These are phyloP conservation scores for Acrobeloides nanus DNA, from an alignment of 2,888 invertebrate genomes.

Conservation along the genomic window DNA sequence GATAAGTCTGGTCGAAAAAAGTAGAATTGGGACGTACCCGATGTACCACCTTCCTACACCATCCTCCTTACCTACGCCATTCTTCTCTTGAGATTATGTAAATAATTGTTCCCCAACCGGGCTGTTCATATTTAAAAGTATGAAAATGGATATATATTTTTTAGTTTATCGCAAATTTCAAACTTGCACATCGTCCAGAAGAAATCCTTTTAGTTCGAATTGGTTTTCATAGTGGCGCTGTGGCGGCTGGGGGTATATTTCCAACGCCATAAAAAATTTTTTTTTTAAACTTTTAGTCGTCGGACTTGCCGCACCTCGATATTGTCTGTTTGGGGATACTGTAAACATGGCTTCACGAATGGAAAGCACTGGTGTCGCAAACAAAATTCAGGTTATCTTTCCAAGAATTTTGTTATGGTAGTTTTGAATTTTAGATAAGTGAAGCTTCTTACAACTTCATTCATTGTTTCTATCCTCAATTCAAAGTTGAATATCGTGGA, in stretches of 20 bases:
- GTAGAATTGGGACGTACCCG: too few relatives aligned
- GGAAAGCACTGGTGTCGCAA: conserved; percentile 49
- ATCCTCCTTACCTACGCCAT: too few relatives aligned
- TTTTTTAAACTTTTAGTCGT: too few relatives aligned
- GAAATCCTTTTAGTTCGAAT: conserved; percentile 50
- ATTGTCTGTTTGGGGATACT: conserved; percentile 46
- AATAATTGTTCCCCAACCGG: too few relatives aligned
- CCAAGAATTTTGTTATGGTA: too few relatives aligned
- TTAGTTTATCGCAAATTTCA: conserved; percentile 35
- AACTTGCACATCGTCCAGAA: conserved; percentile 44
- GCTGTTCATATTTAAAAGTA: too few relatives aligned
- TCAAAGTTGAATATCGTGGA: conserved; percentile 41
- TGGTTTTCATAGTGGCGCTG: conserved; percentile 48
- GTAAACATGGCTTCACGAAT: conserved; percentile 50
- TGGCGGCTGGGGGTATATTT: conserved; percentile 49
- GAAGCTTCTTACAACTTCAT: conserved; percentile 45
- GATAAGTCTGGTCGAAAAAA: too few relatives aligned
- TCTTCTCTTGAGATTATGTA: too few relatives aligned
- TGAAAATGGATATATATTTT: too few relatives aligned
- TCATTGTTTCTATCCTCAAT: conserved; percentile 48
- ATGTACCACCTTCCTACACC: too few relatives aligned
- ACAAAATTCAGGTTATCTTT: conserved; percentile 36
- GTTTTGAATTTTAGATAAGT: conserved; percentile 39
- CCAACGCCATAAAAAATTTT: too few relatives aligned
- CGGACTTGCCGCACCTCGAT: conserved; percentile 45